Base-by-base conservation (phyloP, 2,797 vertebrate species). In the Enteromius fasciolatus region DNA sequence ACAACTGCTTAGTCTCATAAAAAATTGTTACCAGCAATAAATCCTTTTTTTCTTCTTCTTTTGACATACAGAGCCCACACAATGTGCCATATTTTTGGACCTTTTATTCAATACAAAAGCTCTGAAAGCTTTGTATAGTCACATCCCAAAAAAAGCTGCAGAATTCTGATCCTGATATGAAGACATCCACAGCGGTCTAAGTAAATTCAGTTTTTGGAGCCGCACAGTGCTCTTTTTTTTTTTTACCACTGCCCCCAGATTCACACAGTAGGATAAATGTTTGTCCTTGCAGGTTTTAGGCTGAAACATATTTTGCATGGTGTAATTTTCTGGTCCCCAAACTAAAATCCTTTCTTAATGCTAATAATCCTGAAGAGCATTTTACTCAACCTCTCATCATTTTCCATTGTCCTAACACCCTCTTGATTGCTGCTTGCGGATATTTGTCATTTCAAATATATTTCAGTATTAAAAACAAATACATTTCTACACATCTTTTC, bases 221-320 rank as follows among this genome's bases (percentile, higher is more conserved):
- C 36, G 70, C 17, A 69, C 36, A 70, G 25, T 68, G 11, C 48
- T 36, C 3, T 78, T 48, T 50, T 33, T 78, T 48, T 50, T 33
- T 67, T 11, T 15, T 1, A 3, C n/a, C 25, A 41, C 28, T 54
- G 5, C 3, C 10, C 5, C 50, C 64, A 57, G 10, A 54, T 41
- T 25, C 23, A 79, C 23, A 18, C 64, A 14, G 52, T 5, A 61
- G 54, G 25, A 23, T 76, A 41, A 75, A 59, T 41, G 14, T 59
- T 57, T 72, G 7, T 23, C 17, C 20, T 48, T 61, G 18, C 67
- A 72, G 50, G 12, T n/a, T 61, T 41, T 20, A 4, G 20, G 20
- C 50, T 69, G 17, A 80, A 68, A 41, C n/a, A 25, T 68, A 15
- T 68, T 68, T 52, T 69, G 8, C 33, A 41, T 59, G 50, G 20